Percentiles rank a stretch among this genome's conserved stretches.
phyloP scores from a whole-genome alignment of 2,113 vertebrate genomes.

The Globicephala melas region DNA sequence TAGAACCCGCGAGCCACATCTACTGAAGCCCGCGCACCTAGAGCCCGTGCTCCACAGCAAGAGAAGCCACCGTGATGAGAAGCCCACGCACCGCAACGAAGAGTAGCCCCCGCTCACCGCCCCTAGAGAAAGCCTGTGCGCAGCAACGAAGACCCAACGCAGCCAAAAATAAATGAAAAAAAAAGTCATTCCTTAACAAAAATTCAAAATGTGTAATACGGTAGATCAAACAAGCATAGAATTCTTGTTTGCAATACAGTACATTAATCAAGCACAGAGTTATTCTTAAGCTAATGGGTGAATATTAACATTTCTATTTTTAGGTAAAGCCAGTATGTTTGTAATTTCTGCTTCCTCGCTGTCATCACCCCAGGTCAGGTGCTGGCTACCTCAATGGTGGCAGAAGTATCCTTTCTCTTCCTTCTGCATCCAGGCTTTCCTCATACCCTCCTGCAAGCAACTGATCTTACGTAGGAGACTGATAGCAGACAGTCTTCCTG shows the following conservation, averaged over 20 bases:
- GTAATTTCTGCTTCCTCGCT: background rate
- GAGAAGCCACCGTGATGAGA: no score
- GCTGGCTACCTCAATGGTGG: background rate
- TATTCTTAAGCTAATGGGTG: background rate
- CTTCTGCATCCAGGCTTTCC: background rate
- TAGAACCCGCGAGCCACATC: no score
- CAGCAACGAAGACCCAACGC: no score
- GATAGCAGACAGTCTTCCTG: background rate
- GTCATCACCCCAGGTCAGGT: background rate
- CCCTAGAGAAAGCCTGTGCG: no score
- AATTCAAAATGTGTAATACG: background rate
- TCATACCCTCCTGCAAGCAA: accelerated
- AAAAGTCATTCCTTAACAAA: background rate
- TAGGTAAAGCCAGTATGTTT: background rate
- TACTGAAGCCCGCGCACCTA: accelerated
- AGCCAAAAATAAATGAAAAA: no score
- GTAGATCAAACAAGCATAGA: background rate
- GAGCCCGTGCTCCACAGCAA: no score
- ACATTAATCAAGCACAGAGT: background rate
- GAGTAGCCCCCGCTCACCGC: accelerated
- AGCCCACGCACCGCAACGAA: accelerated
- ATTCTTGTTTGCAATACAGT: background rate
- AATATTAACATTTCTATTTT: background rate
- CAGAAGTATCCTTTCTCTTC: background rate
- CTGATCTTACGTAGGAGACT: background rate